Evolutionary conservation across 2,888 invertebrate species (phyloP), one percentile per base, ranked within the genome.

Genomic region (Oscheius sp.): DNA sequence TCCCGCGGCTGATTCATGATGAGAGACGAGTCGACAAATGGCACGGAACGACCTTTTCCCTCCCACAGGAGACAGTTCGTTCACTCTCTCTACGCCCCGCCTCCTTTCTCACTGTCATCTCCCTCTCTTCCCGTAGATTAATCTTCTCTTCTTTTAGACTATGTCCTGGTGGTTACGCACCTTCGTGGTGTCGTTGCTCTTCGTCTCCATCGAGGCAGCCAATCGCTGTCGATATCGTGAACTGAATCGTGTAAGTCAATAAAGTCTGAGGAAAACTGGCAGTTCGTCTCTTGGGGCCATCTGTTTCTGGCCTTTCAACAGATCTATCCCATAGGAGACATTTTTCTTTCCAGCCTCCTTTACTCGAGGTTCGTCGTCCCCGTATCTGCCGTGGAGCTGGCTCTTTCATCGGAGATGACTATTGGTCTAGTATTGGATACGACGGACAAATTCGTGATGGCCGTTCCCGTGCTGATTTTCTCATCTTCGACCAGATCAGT

Each of bases 401-500:
- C 22, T 54, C 54, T 9, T 70, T 75, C 68, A 77, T 80, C 22
- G 70, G 72, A 9, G 80, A 79, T 22, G 78, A 80, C 41, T 80
- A 77, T 49, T 80, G 80, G 80, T 75, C 77, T 5, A 72, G 74
- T 3, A 66, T 80, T 17, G 75, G 75, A n/a, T 76, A 74, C 61
- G 77, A 78, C 62, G 80, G 80, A 20, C 28, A 45, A 45, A 66
- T 79, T 22, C 54, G 73, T 5, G 71, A 72, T 36, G 75, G 74
- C 3, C 63, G 78, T 2, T 69, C 71, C 12, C 59, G 57, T 1
- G 67, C 72, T 41, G 80, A 80, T 38, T 80, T 80, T 61, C 41
- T 80, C 24, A 36, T 45, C n/a, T 75, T 79, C 62, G 70, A 72
- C 9, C 65, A 63, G n/a, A 67, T 69, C 22, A 62, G 68, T 5